Percentiles rank a stretch among this genome's conserved stretches.
Evolutionary conservation across 2,888 invertebrate genomes (phyloP).

Genomic region (Leptothorax acervorum): DNA sequence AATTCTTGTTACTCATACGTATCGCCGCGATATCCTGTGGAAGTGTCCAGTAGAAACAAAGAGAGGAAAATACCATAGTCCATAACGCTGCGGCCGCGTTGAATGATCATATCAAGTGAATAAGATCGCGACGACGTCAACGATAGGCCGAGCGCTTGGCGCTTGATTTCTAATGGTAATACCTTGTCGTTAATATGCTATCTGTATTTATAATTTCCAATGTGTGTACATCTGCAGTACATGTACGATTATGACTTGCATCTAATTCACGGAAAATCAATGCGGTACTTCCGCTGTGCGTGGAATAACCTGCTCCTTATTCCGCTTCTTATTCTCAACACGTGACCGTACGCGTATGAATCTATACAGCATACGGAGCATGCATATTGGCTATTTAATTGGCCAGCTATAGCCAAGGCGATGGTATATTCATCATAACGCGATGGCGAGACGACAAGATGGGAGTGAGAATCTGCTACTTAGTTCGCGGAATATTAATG

Average conservation of each 20-base stretch:
- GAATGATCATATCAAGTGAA: conserved; percentile 45
- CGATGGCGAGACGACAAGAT: conserved; percentile 41
- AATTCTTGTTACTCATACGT: conserved; percentile 71
- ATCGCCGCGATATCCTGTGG: conserved; percentile 44
- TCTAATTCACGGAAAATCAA: conserved; percentile 46
- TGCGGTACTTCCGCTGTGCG: conserved; percentile 5
- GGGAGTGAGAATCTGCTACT: conserved; percentile 46
- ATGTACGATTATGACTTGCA: conserved; percentile 20
- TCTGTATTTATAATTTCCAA: conserved; percentile 39
- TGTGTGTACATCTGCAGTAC: too few relatives aligned
- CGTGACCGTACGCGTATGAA: not conserved
- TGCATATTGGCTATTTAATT: conserved; percentile 55
- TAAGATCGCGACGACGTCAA: conserved; percentile 25
- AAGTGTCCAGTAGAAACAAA: conserved; percentile 34
- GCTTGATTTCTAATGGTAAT: conserved; percentile 20
- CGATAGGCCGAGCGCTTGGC: not conserved
- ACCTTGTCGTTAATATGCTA: conserved; percentile 13
- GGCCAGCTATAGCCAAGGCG: conserved; percentile 23
- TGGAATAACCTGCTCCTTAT: conserved; percentile 16
- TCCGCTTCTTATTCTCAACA: conserved; percentile 25
- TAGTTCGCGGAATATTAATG: conserved; percentile 51
- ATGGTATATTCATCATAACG: conserved; percentile 45
- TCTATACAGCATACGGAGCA: conserved; percentile 23
- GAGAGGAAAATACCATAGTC: conserved; percentile 39
- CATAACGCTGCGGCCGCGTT: conserved; percentile 14